Percentiles rank a stretch among this genome's conserved stretches.
These are phyloP conservation scores for Chitala chitala DNA, from an alignment of 2,113 vertebrate genomes.

Conservation along the genomic window DNA sequence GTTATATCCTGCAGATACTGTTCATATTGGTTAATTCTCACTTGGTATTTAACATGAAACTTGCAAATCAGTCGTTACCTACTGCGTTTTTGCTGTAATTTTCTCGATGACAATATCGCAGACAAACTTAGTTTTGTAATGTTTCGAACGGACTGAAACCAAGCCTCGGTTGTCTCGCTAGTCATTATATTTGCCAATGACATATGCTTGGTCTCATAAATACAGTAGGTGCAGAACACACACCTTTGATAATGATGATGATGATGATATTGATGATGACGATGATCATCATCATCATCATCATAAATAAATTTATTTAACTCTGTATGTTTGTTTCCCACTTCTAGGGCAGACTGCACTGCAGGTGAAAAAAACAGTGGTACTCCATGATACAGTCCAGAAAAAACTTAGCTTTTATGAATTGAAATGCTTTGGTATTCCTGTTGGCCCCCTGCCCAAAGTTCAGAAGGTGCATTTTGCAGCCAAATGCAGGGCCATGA, in stretches of 20 bases:
- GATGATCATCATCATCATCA: too few species aligned
- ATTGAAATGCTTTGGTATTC: background rate
- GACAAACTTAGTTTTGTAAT: background rate
- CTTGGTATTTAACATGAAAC: constrained; percentile 5
- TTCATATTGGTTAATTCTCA: constrained; percentile 3
- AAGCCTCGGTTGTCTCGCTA: too few species aligned
- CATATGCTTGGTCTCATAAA: too few species aligned
- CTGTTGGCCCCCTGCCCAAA: background rate
- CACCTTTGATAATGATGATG: too few species aligned
- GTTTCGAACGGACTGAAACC: constrained; percentile 4
- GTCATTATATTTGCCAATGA: too few species aligned
- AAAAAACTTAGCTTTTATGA: constrained; percentile 4
- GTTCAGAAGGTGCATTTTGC: background rate
- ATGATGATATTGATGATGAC: too few species aligned
- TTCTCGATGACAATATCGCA: background rate
- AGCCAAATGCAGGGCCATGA: background rate
- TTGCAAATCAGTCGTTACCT: constrained; percentile 16
- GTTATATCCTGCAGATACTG: background rate
- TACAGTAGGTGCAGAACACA: too few species aligned
- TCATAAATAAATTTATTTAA: too few species aligned
- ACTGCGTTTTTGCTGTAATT: background rate
- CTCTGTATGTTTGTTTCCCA: too few species aligned
- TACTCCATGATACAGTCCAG: background rate
- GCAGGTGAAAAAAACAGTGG: background rate
- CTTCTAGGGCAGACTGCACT: too few species aligned